Evolutionary conservation across 2,888 invertebrate species (phyloP).

Genomic region (Sylvicola cinctus): DNA sequence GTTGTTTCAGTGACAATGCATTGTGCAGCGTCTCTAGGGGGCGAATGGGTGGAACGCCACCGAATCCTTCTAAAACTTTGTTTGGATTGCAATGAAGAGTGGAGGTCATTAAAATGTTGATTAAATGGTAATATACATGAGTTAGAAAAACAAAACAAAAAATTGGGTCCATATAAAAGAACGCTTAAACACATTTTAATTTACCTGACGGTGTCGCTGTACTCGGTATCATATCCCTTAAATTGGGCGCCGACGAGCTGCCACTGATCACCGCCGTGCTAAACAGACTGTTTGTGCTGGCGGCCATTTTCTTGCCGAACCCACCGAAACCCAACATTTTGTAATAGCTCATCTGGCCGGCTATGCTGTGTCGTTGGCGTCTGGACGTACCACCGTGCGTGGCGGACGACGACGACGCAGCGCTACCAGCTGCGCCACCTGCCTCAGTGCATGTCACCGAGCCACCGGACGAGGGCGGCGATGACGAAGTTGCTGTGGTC

Average conservation of each 20-base stretch:
- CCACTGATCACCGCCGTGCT: conserved; percentile 93
- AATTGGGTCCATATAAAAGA: too few species aligned
- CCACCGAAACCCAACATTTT: conserved; percentile 65
- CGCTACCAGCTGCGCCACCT: too few species aligned
- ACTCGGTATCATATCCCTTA: conserved; percentile 68
- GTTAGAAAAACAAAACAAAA: too few species aligned
- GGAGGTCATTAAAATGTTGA: not conserved
- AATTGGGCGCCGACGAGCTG: conserved; percentile 78
- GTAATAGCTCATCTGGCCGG: conserved; percentile 87
- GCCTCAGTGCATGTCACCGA: too few species aligned
- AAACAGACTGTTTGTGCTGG: conserved; percentile 69
- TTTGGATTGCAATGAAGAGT: not conserved
- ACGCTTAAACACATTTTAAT: too few species aligned
- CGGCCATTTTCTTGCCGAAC: conserved; percentile 41
- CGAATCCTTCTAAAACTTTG: conserved; percentile 46
- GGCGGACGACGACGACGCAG: conserved; percentile 15
- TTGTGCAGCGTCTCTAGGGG: conserved; percentile 97
- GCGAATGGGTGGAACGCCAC: conserved; percentile 85
- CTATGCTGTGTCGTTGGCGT: conserved; percentile 89
- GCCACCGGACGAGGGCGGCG: too few species aligned
- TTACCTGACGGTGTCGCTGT: conserved; percentile 55
- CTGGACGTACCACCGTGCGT: conserved; percentile 30
- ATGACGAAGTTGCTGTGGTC: conserved; percentile 14
- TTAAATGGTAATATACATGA: too few species aligned
- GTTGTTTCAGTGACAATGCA: conserved; percentile 75